Conservation (phyloP, 2,113 vertebrate species). For the Ochotona curzoniae region DNA sequence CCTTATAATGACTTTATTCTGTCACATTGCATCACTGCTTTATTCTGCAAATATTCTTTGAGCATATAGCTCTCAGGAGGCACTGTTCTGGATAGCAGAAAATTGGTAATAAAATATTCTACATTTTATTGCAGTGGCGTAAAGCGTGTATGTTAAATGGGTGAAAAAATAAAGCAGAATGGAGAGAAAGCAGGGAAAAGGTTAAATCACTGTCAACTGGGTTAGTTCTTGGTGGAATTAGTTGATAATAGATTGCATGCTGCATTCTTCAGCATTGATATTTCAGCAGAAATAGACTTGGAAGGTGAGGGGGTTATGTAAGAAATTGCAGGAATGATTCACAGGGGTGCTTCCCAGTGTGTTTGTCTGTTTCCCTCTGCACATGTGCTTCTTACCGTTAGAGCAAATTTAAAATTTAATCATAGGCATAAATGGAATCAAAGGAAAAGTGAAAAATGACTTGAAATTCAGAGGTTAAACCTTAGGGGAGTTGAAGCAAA, state of each 20-base stretch:
- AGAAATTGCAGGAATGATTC: background rate
- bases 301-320: background rate
- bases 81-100: background rate
- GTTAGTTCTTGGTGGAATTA: background rate
- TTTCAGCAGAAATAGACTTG: background rate
- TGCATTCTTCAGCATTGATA: background rate
- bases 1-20: background rate
- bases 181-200: background rate
- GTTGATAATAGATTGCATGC: background rate
- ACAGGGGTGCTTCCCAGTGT: background rate
- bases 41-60: conserved; percentile 6
- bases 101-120: background rate
- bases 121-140: background rate
- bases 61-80: background rate
- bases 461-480: background rate
- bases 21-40: background rate
- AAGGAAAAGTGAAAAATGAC: background rate
- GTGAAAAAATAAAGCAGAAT: background rate
- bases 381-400: background rate
- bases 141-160: background rate
- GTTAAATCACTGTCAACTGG: background rate
- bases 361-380: background rate
- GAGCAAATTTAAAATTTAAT: background rate
- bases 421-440: background rate
- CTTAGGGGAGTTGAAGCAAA: background rate